Evolutionary conservation across 1,140 invertebrate genomes (phyloP).

Genomic region (Maniola jurtina): DNA sequence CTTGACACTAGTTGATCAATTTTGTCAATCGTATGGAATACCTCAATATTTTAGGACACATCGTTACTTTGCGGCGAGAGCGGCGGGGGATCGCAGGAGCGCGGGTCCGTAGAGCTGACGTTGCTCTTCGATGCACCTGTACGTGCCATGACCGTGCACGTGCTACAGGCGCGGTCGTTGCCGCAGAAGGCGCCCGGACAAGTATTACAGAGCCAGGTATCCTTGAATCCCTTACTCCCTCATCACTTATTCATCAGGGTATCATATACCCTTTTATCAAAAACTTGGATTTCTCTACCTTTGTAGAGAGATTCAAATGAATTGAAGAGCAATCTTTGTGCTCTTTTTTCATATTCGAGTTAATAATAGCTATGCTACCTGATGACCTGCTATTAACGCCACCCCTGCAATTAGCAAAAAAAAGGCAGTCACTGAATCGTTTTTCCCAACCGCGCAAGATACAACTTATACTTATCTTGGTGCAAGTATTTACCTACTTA

Average conservation of each 20-base stretch:
- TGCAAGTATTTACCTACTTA: too few relatives aligned
- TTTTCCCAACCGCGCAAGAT: too few relatives aligned
- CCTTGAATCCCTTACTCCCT: neutral
- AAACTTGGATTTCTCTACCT: neutral
- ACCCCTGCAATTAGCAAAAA: too few relatives aligned
- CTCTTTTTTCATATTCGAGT: too few relatives aligned
- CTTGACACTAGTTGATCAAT: too few relatives aligned
- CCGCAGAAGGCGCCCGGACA: constrained; percentile 86
- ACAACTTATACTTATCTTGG: too few relatives aligned
- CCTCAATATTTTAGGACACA: constrained; percentile 48
- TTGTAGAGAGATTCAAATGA: too few relatives aligned
- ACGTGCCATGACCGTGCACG: constrained; percentile 92
- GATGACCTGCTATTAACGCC: too few relatives aligned
- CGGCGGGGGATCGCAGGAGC: constrained; percentile 41
- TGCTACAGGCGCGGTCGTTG: constrained; percentile 91
- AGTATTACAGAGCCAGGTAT: constrained; percentile 87
- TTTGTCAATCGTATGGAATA: neutral
- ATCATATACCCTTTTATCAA: neutral
- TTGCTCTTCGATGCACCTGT: constrained; percentile 93
- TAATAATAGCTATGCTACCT: too few relatives aligned
- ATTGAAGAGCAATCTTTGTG: too few relatives aligned
- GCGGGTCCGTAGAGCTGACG: constrained; percentile 87
- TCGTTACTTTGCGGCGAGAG: constrained; percentile 62
- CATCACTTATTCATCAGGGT: too few relatives aligned
- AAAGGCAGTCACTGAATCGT: too few relatives aligned